Evolutionary conservation across 2,113 vertebrate species (phyloP), one percentile per base, ranked within the genome.

Genomic region (Antechinus stuartii): DNA sequence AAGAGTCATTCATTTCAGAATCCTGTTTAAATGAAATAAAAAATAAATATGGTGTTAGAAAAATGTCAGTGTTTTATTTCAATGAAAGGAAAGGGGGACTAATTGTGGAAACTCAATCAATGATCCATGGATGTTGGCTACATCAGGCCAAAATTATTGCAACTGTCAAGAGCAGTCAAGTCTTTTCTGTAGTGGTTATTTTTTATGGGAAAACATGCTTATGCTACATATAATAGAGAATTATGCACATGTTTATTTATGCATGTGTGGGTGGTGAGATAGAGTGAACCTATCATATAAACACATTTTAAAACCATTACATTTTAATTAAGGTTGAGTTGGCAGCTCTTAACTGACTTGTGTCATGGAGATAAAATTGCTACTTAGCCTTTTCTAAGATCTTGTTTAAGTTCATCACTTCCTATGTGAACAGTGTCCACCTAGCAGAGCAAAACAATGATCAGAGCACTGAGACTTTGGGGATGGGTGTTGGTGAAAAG

Each of bases 401-500:
- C 94, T 95, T 92, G 95, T 96, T 98, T 97, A 95, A 98, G 95
- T 96, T 95, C 94, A 96, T 54, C 96, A 56, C 50, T 98, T 98
- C 95, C 94, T 89, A 94, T 92, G 94, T 68, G 96, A 93, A 35
- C 93, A 61, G 61, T 35, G 24, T 96, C 95, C 93, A 94, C 54
- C 47, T 95, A 93, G 46, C 97, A 92, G 96, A 97, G 92, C 35
- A 96, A 97, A 98, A 96, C 91, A 98, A 94, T 96, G 96, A 94
- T 24, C 97, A 95, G 84, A 94, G 84, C 96, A 50, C 96, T 95
- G 95, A 98, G 97, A 96, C 54, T 94, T 98, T 96, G 95, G 96
- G 91, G 68, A 96, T 96, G 94, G 96, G 84, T 97, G 97, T 96
- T 98, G 97, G 98, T 98, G 93, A 98, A 97, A 96, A 97, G 90